Conservation (phyloP, 1,140 invertebrate species). For the Hylaeus volcanicus region DNA sequence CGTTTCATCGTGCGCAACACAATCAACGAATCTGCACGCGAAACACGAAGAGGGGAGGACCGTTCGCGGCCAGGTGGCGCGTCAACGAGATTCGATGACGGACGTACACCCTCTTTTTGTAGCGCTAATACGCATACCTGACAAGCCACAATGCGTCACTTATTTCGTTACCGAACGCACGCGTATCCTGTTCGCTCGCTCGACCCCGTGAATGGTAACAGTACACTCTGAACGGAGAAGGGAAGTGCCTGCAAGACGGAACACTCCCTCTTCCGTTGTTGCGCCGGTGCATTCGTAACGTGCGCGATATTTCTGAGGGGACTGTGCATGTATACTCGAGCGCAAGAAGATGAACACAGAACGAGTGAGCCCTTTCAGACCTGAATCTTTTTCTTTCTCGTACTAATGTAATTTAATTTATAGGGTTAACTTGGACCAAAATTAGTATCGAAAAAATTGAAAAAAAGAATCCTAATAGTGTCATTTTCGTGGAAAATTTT, state of each 20-base stretch:
- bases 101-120: slow-evolving; percentile 48
- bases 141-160: slow-evolving; percentile 61
- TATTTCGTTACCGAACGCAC: slow-evolving; percentile 59
- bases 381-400: too few relatives aligned
- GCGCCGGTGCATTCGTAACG: background rate
- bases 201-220: background rate
- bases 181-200: slow-evolving; percentile 18
- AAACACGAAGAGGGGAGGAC: slow-evolving; percentile 15
- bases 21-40: slow-evolving; percentile 25
- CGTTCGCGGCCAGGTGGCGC: slow-evolving; percentile 52
- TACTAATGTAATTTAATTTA: too few relatives aligned
- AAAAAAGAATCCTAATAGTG: too few relatives aligned
- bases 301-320: background rate
- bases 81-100: slow-evolving; percentile 51
- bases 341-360: too few relatives aligned
- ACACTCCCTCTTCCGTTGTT: background rate
- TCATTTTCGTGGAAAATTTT: too few relatives aligned
- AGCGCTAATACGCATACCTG: slow-evolving; percentile 64
- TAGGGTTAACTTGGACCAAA: too few relatives aligned
- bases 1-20: slow-evolving; percentile 37
- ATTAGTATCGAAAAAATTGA: too few relatives aligned
- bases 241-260: background rate
- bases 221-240: background rate
- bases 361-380: too few relatives aligned
- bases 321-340: too few relatives aligned